Base-by-base conservation (phyloP, 2,113 vertebrate species). In the Hylia prasina region DNA sequence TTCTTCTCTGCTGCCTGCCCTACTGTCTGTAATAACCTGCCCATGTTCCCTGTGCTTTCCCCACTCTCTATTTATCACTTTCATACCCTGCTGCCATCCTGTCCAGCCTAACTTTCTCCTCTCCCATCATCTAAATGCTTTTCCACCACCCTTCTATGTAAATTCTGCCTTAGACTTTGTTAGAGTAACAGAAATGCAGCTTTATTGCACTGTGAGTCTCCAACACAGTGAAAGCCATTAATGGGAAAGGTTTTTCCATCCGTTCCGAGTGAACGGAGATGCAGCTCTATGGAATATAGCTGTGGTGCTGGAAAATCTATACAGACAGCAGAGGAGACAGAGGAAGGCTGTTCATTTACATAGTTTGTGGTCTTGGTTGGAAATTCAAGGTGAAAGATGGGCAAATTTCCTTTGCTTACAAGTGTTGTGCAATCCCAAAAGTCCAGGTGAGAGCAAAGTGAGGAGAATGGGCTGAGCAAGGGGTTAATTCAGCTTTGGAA, bases 221-320 rank as follows among this genome's bases (percentile, higher is more conserved):
- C 80, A 57, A 24, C 28, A 19, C 8, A 57, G 81, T 64, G 87
- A 86, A 85, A 80, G 27, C 60, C 22, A 25, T 80, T 93, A 90
- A 72, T 69, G 10, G 56, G 89, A 92, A 90, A 96, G 89, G n/a
- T 51, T 95, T 93, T 95, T 91, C 87, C 70, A 79, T 54, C 42
- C 35, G 82, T 84, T 94, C 90, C 90, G 82, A 96, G 87, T 75
- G 33, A 93, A 93, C 21, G 24, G 86, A 90, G 76, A 20, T 63
- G 65, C 83, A 83, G 66, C 73, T 94, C 18, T 30, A 89, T 72
- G 89, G 83, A 90, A 82, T 87, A 63, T 35, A 82, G 42, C 44
- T 48, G 2, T 86, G n/a, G 94, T 66, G 73, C 76, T 31, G n/a
- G 56, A 85, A 96, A 96, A 88, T 90, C 87, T 71, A 25, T 85